phyloP scores from a whole-genome alignment of 2,797 vertebrate species.

The Sparus aurata region DNA sequence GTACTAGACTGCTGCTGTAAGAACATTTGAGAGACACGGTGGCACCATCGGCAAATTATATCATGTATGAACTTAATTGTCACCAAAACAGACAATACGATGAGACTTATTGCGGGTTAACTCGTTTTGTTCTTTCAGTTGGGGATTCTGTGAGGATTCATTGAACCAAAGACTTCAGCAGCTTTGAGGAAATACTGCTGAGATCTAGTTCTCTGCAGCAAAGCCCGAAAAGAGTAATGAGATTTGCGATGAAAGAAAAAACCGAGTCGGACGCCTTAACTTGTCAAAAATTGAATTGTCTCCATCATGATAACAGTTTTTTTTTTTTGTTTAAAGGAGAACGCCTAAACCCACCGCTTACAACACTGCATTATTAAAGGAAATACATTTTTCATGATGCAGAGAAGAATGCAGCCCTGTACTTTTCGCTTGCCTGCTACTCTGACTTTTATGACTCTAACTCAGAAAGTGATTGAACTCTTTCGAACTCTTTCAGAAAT shows the following conservation, averaged over 20 bases:
- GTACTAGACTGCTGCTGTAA: not conserved
- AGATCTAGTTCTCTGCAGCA: constrained; percentile 36
- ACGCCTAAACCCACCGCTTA: constrained; percentile 9
- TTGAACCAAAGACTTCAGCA: constrained; percentile 38
- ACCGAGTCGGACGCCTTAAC: constrained; percentile 30
- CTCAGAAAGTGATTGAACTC: constrained; percentile 18
- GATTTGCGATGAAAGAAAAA: constrained; percentile 58
- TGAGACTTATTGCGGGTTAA: constrained; percentile 10
- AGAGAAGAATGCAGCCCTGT: not conserved
- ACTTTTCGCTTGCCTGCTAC: not conserved
- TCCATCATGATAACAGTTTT: constrained; percentile 32
- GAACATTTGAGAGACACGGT: not conserved
- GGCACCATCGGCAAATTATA: not conserved
- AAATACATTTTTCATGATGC: not conserved
- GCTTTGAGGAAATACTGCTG: constrained; percentile 47
- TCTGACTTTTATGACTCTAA: not conserved
- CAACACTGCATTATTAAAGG: constrained; percentile 4
- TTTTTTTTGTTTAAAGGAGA: not conserved
- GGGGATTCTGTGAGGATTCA: constrained; percentile 27
- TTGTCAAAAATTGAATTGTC: constrained; percentile 46
- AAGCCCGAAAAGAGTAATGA: constrained; percentile 53
- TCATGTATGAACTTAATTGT: constrained; percentile 24
- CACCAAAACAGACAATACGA: constrained; percentile 1
- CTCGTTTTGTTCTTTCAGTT: not conserved
- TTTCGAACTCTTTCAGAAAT: constrained; percentile 15